Conservation (phyloP, 2,797 vertebrate genomes). For the Diceros bicornis region DNA sequence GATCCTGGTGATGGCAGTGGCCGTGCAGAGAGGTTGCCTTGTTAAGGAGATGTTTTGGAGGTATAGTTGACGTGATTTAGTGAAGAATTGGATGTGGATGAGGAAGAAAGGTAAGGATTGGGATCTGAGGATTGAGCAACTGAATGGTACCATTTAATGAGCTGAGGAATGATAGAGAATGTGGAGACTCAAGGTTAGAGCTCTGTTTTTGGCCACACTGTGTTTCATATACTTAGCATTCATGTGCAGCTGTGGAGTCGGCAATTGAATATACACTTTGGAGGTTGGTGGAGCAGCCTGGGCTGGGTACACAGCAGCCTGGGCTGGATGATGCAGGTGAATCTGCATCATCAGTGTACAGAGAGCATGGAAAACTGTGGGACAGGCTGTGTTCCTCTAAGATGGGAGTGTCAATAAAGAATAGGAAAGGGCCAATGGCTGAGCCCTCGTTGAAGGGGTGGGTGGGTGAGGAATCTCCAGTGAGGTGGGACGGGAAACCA, state of each 20-base stretch:
- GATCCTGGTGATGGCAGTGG: not conserved
- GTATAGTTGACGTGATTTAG: not conserved
- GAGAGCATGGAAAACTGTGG: not conserved
- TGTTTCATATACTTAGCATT: not conserved
- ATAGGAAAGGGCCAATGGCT: not conserved
- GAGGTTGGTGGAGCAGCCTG: not conserved
- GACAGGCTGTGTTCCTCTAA: not conserved
- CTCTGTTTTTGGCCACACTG: not conserved
- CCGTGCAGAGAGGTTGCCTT: not conserved
- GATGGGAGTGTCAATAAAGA: not conserved
- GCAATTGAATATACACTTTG: not conserved
- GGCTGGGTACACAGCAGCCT: not conserved
- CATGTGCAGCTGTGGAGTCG: accelerated
- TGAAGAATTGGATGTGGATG: not conserved
- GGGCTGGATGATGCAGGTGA: not conserved
- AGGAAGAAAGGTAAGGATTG: not conserved
- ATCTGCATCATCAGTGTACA: not conserved
- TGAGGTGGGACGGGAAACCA: not conserved
- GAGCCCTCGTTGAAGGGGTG: not conserved
- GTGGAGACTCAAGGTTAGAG: not conserved
- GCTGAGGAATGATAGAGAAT: not conserved
- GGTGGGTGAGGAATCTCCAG: not conserved
- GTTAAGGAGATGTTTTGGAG: not conserved
- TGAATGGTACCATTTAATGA: not conserved
- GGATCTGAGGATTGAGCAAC: not conserved